Evolutionary conservation across 2,797 vertebrate species (phyloP).

Genomic region (Periophthalmus magnuspinnatus): DNA sequence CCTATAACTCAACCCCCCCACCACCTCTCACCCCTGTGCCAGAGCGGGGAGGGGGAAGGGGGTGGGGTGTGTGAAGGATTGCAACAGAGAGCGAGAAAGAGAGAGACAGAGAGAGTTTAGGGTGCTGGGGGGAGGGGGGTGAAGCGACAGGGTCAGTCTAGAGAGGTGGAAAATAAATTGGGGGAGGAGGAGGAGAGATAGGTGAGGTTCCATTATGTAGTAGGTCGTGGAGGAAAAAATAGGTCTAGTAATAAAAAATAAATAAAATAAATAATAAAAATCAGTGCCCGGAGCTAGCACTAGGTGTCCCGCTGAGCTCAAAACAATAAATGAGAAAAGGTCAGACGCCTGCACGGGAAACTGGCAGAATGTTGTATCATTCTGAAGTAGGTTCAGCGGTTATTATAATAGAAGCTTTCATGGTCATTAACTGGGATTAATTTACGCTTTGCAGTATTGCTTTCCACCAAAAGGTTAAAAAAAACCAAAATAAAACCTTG

Average conservation of each 20-base stretch:
- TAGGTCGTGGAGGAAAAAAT: neutral
- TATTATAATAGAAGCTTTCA: neutral
- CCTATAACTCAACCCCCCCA: slow-evolving; percentile 63
- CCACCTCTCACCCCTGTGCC: slow-evolving; percentile 27
- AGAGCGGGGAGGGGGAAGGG: slow-evolving; percentile 14
- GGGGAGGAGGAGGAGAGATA: neutral
- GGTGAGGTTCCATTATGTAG: slow-evolving; percentile 9
- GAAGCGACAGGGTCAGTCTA: slow-evolving; percentile 18
- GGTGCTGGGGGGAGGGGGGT: neutral
- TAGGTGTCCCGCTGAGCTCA: slow-evolving; percentile 23
- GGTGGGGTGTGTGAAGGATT: slow-evolving; percentile 19
- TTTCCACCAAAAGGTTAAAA: neutral
- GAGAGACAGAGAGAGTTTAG: slow-evolving; percentile 4
- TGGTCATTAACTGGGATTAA: neutral
- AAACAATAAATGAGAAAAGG: slow-evolving; percentile 35
- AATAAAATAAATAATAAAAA: slow-evolving; percentile 5
- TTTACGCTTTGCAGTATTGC: neutral
- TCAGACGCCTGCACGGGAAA: slow-evolving; percentile 18
- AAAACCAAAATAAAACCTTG: neutral
- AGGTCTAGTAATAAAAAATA: neutral
- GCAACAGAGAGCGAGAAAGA: slow-evolving; percentile 10
- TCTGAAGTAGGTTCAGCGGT: slow-evolving; percentile 1
- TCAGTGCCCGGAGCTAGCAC: slow-evolving; percentile 13
- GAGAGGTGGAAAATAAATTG: slow-evolving; percentile 8
- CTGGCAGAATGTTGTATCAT: slow-evolving; percentile 1